Evolutionary conservation across 2,797 vertebrate genomes (phyloP).

Genomic region (Lepilemur ruficaudatus): DNA sequence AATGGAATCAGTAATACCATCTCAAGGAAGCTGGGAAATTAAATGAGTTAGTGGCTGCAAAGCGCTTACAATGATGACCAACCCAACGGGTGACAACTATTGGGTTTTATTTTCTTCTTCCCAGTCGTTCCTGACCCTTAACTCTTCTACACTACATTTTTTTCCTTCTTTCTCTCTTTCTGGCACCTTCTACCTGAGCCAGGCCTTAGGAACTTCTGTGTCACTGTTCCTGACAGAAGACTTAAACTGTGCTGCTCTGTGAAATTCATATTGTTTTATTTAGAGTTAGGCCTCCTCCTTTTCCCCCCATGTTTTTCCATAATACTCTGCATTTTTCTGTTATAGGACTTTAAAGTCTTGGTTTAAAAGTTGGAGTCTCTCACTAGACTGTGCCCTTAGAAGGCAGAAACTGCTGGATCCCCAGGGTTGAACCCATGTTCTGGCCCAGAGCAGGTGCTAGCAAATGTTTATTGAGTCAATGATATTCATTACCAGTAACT

Average conservation of each 20-base stretch:
- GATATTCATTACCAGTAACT: not conserved
- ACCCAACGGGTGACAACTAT: accelerated
- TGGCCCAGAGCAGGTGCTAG: not conserved
- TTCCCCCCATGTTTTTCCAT: not conserved
- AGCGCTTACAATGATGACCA: not conserved
- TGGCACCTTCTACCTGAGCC: not conserved
- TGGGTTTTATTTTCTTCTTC: not conserved
- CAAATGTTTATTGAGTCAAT: not conserved
- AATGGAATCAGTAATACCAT: accelerated
- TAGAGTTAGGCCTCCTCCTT: not conserved
- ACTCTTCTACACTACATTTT: not conserved
- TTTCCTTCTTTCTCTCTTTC: not conserved
- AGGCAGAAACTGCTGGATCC: not conserved
- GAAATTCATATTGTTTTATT: not conserved
- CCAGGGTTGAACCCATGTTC: not conserved
- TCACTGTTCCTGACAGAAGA: not conserved
- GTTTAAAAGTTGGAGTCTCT: not conserved
- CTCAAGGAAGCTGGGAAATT: not conserved
- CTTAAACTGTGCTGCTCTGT: not conserved
- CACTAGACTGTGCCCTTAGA: not conserved
- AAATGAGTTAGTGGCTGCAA: not conserved
- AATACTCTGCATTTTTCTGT: not conserved
- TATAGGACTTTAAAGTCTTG: not conserved
- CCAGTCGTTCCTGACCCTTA: not conserved
- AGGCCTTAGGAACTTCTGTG: not conserved